Base-by-base conservation (phyloP, 2,888 invertebrate genomes). In the Muschampia plurimacula region DNA sequence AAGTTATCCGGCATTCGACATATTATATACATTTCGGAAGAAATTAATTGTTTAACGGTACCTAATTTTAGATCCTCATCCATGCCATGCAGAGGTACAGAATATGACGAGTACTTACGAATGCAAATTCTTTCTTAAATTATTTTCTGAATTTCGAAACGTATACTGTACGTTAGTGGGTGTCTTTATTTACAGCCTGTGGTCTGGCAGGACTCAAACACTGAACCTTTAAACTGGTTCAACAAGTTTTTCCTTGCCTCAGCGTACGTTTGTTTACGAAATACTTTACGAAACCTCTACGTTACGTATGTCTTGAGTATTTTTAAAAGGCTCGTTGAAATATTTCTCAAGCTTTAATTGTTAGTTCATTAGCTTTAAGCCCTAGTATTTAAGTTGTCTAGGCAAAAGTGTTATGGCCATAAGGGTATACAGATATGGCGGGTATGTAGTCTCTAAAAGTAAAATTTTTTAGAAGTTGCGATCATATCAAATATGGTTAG, bases 261-360 rank as follows among this genome's bases (percentile, higher is more conserved):
- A 10, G 36, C 65, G 65, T 63, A 69, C 41, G 52, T 65, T 57
- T 70, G 65, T 65, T 70, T 65, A 65, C 46, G 70, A 70, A 70
- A 70, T 59, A 57, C 46, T 39, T 70, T 65, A 70, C 52, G 64
- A 70, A 70, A 70, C 22, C 52, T 62, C 12, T 69, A 49, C 39
- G 12, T 36, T 39, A 67, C 70, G 44, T 49, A 65, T 65, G 57
- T 36, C 64, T 44, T 28, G 60, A 57, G 57, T 41, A 49, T 28
- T 64, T 69, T 70, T 69, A 69, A 69, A 60, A 67, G 63, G 7
- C 28, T 52, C 4, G 69, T 55, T 44, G 9, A 39, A 69, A 63
- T 41, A 13, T 57, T 57, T 67, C 52, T 13, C 12, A 32, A n/a
- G 49, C 32, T 57, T 66, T 52, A 55, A 52, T n/a, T 64, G 64